A percentile compares a stretch with the other conserved stretches of the same genome.
Conservation (phyloP, 2,113 vertebrate species). For the Pterocles gutturalis region DNA sequence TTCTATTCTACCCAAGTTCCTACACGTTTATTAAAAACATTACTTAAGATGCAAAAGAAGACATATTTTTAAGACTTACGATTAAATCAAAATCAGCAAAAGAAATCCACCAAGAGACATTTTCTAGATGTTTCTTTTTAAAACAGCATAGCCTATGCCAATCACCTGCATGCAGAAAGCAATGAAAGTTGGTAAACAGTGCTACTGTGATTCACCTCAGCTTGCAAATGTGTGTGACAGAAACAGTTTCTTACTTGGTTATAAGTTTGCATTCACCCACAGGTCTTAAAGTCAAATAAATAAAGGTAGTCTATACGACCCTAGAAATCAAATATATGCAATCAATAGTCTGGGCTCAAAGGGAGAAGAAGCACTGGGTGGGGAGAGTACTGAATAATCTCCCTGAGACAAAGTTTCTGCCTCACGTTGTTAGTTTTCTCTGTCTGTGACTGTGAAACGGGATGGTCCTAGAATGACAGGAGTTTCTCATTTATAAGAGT, state of each 20-base stretch:
- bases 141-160: neutral
- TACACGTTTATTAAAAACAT: neutral
- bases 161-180: neutral
- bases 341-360: neutral
- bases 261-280: neutral
- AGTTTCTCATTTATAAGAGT: neutral
- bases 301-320: neutral
- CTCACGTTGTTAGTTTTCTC: neutral
- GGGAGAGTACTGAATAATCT: neutral
- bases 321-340: neutral
- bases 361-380: neutral
- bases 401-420: neutral
- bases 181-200: neutral
- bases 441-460: neutral
- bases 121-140: neutral
- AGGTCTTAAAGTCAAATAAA: neutral
- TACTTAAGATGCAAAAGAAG: neutral
- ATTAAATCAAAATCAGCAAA: neutral
- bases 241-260: neutral
- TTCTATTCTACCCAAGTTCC: neutral
- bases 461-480: neutral
- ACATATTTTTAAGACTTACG: neutral
- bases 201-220: neutral
- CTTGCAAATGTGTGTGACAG: neutral
- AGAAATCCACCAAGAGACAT: neutral